These are phyloP conservation scores for Stegastes partitus DNA, from an alignment of 2,113 vertebrate genomes.

Conservation along the genomic window DNA sequence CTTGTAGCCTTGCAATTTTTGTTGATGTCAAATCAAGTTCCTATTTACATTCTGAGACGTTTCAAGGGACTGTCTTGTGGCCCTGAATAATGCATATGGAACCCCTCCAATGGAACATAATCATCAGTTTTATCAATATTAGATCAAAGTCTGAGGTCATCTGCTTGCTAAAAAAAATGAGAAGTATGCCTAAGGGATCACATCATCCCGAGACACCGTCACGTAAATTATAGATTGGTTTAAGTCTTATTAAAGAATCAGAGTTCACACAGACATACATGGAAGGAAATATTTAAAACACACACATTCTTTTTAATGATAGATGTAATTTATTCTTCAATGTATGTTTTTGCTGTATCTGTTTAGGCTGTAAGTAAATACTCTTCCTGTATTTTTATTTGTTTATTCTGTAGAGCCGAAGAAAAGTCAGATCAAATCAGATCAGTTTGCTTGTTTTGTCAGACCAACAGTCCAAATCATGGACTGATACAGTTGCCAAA, in stretches of 20 bases:
- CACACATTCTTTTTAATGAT: constrained; percentile 27
- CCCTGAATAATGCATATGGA: constrained; percentile 46
- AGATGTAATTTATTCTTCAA: constrained; percentile 23
- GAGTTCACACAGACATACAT: constrained; percentile 5
- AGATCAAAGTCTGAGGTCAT: constrained; percentile 40
- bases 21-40: constrained; percentile 1
- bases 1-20: background rate
- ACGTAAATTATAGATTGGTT: constrained; percentile 53
- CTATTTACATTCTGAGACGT: constrained; percentile 20
- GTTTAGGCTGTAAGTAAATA: background rate
- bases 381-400: background rate
- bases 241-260: constrained; percentile 5
- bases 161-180: constrained; percentile 1
- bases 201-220: constrained; percentile 1
- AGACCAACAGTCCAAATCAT: too few species aligned
- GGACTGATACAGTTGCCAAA: too few species aligned
- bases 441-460: too few species aligned
- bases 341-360: background rate
- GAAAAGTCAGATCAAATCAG: too few species aligned
- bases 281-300: background rate
- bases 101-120: constrained; percentile 31
- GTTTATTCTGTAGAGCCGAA: background rate
- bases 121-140: constrained; percentile 43
- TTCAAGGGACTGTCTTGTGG: background rate
- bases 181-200: constrained; percentile 13